Percentiles rank a stretch among this genome's conserved stretches.
Evolutionary conservation across 2,797 vertebrate species (phyloP).

Genomic region (Numenius phaeopus): DNA sequence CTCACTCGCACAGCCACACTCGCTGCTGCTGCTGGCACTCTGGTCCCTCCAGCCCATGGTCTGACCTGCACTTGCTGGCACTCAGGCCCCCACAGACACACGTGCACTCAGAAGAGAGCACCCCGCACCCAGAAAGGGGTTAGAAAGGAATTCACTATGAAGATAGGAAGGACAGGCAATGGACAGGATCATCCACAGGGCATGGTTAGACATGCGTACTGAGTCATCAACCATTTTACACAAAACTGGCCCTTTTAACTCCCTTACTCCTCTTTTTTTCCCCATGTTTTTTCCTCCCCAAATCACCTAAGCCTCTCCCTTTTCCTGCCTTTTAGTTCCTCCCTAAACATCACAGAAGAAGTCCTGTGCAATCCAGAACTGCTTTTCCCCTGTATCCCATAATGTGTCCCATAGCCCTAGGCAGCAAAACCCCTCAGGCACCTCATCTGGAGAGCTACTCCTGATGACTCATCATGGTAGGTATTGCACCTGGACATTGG

Average conservation of each 20-base stretch:
- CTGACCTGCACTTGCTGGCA: neutral
- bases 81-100: neutral
- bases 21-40: neutral
- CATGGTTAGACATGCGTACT: neutral
- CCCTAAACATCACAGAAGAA: neutral
- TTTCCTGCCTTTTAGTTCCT: neutral
- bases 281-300: neutral
- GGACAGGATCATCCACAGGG: no score
- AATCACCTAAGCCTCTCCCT: neutral
- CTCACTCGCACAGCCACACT: neutral
- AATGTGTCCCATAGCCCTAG: neutral
- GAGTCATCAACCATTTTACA: fast-evolving
- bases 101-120: neutral
- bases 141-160: neutral
- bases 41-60: fast-evolving
- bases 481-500: neutral
- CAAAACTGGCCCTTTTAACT: neutral
- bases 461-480: neutral
- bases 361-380: neutral
- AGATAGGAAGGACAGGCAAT: neutral
- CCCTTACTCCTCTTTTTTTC: neutral
- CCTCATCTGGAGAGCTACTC: neutral
- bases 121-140: neutral
- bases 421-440: neutral
- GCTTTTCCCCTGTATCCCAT: neutral